phyloP scores from a whole-genome alignment of 2,888 invertebrate genomes.

The Rugalucina vietnamica region DNA sequence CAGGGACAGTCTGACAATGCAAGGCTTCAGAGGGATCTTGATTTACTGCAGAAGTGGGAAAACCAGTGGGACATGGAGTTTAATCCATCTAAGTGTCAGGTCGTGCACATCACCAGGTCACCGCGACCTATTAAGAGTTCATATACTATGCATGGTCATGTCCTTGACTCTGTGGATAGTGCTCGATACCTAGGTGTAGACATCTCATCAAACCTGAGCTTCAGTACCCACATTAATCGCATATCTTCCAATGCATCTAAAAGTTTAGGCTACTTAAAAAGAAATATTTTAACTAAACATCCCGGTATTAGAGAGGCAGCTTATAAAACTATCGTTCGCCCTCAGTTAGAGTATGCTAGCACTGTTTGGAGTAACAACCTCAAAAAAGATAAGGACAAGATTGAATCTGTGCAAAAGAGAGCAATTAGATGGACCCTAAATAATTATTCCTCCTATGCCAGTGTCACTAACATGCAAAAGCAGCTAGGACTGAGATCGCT shows the following conservation, averaged over 20 bases:
- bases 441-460: not conserved
- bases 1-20: not conserved
- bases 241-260: not conserved
- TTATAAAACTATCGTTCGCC: not conserved
- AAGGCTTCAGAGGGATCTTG: conserved; percentile 11
- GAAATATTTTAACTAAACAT: not conserved
- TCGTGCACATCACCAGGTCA: conserved; percentile 27
- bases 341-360: not conserved
- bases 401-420: not conserved
- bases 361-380: not conserved
- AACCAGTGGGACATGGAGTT: conserved; percentile 40
- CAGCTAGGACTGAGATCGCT: no score
- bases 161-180: not conserved
- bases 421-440: not conserved
- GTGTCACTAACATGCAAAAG: not conserved
- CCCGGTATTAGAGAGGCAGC: not conserved
- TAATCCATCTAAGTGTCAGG: conserved; percentile 21
- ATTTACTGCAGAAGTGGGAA: conserved; percentile 21
- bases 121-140: not conserved
- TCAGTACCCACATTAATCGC: not conserved
- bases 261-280: not conserved
- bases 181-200: not conserved
- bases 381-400: not conserved
- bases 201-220: not conserved
- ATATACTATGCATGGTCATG: not conserved